Evolutionary conservation across 2,888 invertebrate species (phyloP).

Genomic region (Willowsia nigromaculata): DNA sequence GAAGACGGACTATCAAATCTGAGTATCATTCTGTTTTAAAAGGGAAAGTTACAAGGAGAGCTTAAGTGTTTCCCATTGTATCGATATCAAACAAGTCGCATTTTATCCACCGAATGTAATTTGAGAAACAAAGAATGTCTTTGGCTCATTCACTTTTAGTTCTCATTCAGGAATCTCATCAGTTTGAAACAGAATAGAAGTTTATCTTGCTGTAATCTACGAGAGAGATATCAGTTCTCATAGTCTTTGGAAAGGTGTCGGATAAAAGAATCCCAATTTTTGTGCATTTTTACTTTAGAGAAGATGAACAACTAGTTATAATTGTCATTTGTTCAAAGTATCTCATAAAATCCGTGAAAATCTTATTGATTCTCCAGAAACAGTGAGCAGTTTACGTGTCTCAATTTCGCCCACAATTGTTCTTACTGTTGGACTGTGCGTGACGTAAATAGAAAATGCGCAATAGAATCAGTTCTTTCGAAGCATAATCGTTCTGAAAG

Average conservation of each 20-base stretch:
- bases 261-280: background rate
- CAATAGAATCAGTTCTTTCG: too few relatives aligned
- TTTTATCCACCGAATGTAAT: background rate
- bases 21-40: conserved; percentile 38
- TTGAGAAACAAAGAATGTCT: too few relatives aligned
- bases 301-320: background rate
- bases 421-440: too few relatives aligned
- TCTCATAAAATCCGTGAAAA: background rate
- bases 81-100: background rate
- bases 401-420: too few relatives aligned
- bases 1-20: conserved; percentile 15
- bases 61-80: background rate
- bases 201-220: background rate
- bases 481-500: too few relatives aligned
- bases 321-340: background rate
- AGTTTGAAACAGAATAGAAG: too few relatives aligned
- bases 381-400: background rate
- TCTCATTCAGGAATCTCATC: too few relatives aligned
- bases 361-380: background rate
- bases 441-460: too few relatives aligned
- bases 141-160: too few relatives aligned
- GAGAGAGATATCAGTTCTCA: background rate
- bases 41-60: background rate
- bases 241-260: background rate
- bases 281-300: background rate